phyloP scores from a whole-genome alignment of 2,888 invertebrate species.

The Maniola hyperantus region DNA sequence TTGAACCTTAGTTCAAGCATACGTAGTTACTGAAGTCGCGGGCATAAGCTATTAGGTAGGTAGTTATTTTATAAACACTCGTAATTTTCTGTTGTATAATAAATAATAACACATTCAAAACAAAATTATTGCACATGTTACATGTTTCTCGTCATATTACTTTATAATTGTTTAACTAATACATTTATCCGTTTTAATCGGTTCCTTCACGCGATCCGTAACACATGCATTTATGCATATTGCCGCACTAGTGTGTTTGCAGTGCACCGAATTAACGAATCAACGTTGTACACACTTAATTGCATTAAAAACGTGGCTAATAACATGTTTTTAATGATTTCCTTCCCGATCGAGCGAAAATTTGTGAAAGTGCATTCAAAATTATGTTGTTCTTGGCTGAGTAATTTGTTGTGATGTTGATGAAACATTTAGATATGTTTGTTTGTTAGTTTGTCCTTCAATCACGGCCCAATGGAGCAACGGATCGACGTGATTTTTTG shows the following conservation, averaged over 20 bases:
- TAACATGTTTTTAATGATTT: slow-evolving; percentile 19
- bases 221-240: slow-evolving; percentile 3
- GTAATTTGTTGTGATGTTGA: too few species aligned
- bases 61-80: not conserved
- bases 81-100: slow-evolving; percentile 16
- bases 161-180: slow-evolving; percentile 18
- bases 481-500: too few species aligned
- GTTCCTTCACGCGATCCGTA: slow-evolving; percentile 28
- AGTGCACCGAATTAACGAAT: not conserved
- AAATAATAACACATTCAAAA: slow-evolving; percentile 10
- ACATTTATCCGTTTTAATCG: slow-evolving; percentile 23
- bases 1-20: too few species aligned
- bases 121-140: slow-evolving; percentile 30
- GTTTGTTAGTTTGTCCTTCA: too few species aligned
- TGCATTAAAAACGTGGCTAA: slow-evolving; percentile 12
- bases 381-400: not conserved
- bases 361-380: slow-evolving; percentile 18
- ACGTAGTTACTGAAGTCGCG: too few species aligned
- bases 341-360: slow-evolving; percentile 26
- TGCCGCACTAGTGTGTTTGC: slow-evolving; percentile 4
- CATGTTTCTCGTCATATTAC: slow-evolving; percentile 29
- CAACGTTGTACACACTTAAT: slow-evolving; percentile 10
- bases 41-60: too few species aligned
- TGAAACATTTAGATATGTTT: too few species aligned
- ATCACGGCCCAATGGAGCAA: too few species aligned